Conservation (phyloP, 1,140 invertebrate genomes). For the Drosophila lacertosa region DNA sequence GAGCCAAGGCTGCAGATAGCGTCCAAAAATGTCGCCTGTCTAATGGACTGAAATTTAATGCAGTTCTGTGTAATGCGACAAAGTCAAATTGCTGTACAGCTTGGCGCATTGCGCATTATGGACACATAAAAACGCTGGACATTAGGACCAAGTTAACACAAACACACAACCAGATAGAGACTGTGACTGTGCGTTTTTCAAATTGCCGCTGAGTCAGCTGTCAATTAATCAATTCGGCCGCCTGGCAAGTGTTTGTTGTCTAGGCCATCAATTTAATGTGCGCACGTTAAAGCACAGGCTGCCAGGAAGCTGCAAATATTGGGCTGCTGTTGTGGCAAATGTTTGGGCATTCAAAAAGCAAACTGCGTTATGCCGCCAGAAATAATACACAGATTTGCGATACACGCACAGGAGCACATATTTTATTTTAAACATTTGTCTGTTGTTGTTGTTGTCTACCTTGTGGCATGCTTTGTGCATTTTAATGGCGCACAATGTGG, state of each 20-base stretch:
- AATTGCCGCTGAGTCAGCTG: conserved; percentile 70
- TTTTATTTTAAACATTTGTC: conserved; percentile 66
- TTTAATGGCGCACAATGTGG: conserved; percentile 56
- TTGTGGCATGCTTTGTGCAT: conserved; percentile 46
- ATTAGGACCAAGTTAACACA: conserved; percentile 2
- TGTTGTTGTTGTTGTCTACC: conserved; percentile 54
- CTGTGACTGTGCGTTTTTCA: conserved; percentile 11
- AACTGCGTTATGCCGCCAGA: conserved; percentile 60
- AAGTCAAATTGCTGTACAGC: conserved; percentile 35
- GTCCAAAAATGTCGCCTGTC: conserved; percentile 31
- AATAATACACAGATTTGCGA: conserved; percentile 65
- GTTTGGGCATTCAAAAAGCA: conserved; percentile 64
- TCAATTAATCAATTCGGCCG: conserved; percentile 73
- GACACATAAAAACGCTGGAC: conserved; percentile 39
- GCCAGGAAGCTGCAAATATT: conserved; percentile 13
- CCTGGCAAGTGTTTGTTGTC: conserved; percentile 29
- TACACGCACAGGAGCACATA: conserved; percentile 38
- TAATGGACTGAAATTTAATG: conserved; percentile 71
- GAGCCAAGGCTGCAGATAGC: neutral
- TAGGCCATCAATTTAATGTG: conserved; percentile 65
- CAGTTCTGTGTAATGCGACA: conserved; percentile 64
- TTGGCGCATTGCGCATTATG: conserved; percentile 35
- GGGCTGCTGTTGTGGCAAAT: conserved; percentile 59
- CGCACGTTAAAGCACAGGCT: conserved; percentile 39
- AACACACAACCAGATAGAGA: neutral